Conservation (phyloP, 2,113 vertebrate species). For the Athene noctua region DNA sequence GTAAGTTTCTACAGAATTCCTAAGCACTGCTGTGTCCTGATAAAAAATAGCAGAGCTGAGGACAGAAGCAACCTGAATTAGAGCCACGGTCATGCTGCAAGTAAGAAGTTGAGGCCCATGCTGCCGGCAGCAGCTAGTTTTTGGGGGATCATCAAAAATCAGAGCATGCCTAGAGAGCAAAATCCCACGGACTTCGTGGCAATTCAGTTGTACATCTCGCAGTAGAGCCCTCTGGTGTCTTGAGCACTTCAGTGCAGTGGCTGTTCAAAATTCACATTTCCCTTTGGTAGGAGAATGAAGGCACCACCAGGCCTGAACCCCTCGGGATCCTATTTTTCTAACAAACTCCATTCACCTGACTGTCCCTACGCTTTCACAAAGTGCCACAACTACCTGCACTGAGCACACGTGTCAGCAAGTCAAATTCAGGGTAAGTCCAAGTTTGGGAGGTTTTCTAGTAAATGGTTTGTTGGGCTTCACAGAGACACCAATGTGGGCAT, state of each 20-base stretch:
- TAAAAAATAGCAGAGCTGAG: not conserved
- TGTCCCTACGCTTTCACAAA: not conserved
- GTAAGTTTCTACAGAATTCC: not conserved
- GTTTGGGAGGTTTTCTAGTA: not conserved
- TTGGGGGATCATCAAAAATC: not conserved
- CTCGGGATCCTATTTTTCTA: not conserved
- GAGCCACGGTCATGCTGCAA: not conserved
- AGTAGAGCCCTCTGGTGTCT: slow-evolving; percentile 55
- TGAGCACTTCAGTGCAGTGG: not conserved
- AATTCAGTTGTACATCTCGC: not conserved
- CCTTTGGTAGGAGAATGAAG: not conserved
- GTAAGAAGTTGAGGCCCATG: accelerated
- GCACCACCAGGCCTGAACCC: not conserved
- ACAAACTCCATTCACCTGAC: not conserved
- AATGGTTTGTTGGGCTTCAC: not conserved
- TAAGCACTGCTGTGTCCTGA: not conserved
- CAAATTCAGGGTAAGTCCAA: not conserved
- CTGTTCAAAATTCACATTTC: not conserved
- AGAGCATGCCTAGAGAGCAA: not conserved
- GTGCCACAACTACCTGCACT: accelerated
- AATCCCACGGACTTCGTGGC: not conserved
- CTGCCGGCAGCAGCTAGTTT: not conserved
- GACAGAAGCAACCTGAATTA: not conserved
- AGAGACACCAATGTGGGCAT: not conserved
- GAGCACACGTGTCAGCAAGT: accelerated